These are phyloP conservation scores for Pipra filicauda DNA, from an alignment of 2,113 vertebrate species.

Conservation along the genomic window DNA sequence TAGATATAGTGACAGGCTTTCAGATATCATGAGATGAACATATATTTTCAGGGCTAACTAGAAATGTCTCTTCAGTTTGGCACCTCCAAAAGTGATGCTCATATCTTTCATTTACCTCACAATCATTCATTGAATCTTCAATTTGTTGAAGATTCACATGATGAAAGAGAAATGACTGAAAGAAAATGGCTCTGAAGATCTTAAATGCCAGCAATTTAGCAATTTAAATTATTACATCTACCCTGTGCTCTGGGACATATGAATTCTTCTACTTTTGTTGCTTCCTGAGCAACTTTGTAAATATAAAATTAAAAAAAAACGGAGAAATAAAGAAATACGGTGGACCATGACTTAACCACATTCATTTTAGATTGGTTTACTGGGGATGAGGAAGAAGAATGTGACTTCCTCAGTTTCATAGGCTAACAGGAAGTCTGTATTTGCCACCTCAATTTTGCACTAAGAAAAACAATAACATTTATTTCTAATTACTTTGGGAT, in stretches of 20 bases:
- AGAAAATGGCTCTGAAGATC: background rate
- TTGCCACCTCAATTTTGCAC: constrained; percentile 60
- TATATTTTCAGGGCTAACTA: background rate
- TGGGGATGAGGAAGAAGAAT: background rate
- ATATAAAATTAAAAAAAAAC: background rate
- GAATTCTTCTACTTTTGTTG: background rate
- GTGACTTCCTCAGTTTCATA: background rate
- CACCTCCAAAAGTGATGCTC: background rate
- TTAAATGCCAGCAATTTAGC: background rate
- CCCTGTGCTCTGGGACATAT: background rate
- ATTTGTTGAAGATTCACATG: background rate
- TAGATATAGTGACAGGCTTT: background rate
- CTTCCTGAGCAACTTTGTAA: background rate
- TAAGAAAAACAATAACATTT: constrained; percentile 64
- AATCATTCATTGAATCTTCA: background rate
- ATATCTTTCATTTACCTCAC: background rate
- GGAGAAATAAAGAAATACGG: background rate
- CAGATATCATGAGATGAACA: background rate
- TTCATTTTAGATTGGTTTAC: background rate
- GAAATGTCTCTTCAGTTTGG: background rate
- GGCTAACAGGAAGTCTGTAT: background rate
- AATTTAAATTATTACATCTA: background rate
- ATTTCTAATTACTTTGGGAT: constrained; percentile 71
- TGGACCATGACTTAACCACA: background rate
- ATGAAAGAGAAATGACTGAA: background rate